These are phyloP conservation scores for Rhizomys pruinosus DNA, from an alignment of 2,113 vertebrate genomes.

Conservation along the genomic window DNA sequence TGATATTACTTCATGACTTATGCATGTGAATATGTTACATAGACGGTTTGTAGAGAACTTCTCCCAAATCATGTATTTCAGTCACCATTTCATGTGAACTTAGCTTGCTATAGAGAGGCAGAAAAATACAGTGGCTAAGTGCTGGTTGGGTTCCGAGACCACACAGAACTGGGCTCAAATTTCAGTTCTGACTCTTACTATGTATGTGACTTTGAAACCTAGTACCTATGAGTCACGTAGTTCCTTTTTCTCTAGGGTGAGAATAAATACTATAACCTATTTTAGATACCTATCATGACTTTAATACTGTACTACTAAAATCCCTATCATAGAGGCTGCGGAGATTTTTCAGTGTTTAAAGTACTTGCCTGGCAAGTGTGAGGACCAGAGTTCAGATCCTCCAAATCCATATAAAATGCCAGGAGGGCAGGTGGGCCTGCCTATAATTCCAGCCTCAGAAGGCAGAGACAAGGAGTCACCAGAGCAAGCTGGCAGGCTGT, in stretches of 20 bases:
- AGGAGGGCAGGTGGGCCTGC: too few relatives aligned
- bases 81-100: not conserved
- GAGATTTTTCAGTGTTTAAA: not conserved
- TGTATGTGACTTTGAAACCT: not conserved
- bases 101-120: not conserved
- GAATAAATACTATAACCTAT: not conserved
- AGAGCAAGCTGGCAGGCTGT: not conserved
- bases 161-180: not conserved
- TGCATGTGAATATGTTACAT: not conserved
- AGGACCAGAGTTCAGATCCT: not conserved
- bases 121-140: not conserved
- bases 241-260: conserved; percentile 5
- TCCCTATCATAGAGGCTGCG: not conserved
- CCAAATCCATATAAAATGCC: not conserved
- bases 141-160: not conserved
- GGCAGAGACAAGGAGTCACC: not conserved
- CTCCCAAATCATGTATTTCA: not conserved
- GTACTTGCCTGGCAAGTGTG: not conserved
- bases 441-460: not conserved
- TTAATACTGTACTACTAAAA: not conserved
- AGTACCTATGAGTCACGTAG: not conserved
- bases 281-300: not conserved
- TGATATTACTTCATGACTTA: not conserved
- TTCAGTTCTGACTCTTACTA: not conserved
- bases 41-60: not conserved